A percentile compares a stretch with the other conserved stretches of the same genome.
phyloP scores from a whole-genome alignment of 2,797 vertebrate species.

The Trichosurus vulpecula region DNA sequence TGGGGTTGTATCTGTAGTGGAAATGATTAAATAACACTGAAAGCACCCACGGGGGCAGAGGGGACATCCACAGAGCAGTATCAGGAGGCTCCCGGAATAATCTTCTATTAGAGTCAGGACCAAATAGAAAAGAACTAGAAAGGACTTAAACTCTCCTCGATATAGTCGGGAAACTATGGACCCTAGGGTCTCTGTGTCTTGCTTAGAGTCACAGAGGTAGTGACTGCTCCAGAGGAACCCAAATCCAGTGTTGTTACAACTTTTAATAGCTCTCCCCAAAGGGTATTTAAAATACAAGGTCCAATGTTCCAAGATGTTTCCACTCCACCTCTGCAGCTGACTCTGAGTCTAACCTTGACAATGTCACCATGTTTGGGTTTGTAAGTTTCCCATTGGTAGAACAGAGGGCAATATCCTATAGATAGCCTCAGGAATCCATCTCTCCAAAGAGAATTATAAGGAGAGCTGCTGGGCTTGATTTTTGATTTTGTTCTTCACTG shows the following conservation, averaged over 20 bases:
- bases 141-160: neutral
- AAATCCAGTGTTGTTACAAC: neutral
- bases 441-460: neutral
- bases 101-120: conserved; percentile 6
- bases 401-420: neutral
- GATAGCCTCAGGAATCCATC: neutral
- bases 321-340: neutral
- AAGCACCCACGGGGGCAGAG: conserved; percentile 20
- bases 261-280: conserved; percentile 18
- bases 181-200: neutral
- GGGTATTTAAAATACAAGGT: conserved; percentile 13
- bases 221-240: neutral
- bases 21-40: conserved; percentile 36
- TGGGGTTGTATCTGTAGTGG: neutral
- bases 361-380: neutral
- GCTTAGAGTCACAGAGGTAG: neutral
- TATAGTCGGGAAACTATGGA: neutral
- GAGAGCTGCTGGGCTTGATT: neutral
- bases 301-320: neutral
- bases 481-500: neutral
- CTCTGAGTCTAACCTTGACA: conserved; percentile 32
- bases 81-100: neutral
- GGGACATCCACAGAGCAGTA: conserved; percentile 7
- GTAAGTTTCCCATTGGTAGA: neutral
- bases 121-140: neutral